Evolutionary conservation across 2,888 invertebrate species (phyloP).

Genomic region (Vanessa cardui): DNA sequence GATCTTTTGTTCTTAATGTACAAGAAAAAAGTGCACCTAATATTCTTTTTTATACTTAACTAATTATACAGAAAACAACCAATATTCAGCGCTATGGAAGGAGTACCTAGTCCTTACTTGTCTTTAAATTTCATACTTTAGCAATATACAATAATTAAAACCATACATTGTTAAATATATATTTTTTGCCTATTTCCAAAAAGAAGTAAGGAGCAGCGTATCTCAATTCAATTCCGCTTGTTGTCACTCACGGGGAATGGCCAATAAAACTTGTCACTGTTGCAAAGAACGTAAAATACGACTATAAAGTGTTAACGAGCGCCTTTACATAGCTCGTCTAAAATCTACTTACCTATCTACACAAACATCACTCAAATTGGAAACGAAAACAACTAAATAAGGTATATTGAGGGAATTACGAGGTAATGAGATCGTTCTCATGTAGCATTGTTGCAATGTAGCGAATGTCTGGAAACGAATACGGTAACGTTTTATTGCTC

Average conservation of each 20-base stretch:
- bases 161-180: not conserved
- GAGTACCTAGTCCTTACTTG: too few species aligned
- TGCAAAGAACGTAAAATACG: slow-evolving; percentile 27
- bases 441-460: slow-evolving; percentile 29
- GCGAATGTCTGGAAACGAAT: slow-evolving; percentile 22
- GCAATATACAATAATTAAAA: too few species aligned
- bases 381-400: slow-evolving; percentile 23
- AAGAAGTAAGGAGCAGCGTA: slow-evolving; percentile 2
- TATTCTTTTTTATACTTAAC: too few species aligned
- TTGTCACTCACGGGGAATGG: slow-evolving; percentile 33
- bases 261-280: slow-evolving; percentile 36
- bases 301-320: slow-evolving; percentile 31
- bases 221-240: slow-evolving; percentile 25
- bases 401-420: slow-evolving; percentile 28
- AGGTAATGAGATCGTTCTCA: slow-evolving; percentile 27
- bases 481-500: slow-evolving; percentile 29
- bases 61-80: too few species aligned
- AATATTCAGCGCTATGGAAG: too few species aligned
- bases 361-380: slow-evolving; percentile 24
- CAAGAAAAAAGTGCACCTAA: too few species aligned
- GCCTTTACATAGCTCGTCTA: slow-evolving; percentile 20
- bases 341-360: slow-evolving; percentile 33
- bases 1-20: too few species aligned
- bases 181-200: slow-evolving; percentile 7
- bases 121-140: too few species aligned